Conservation (phyloP, 2,113 vertebrate genomes). For the Progne subis region DNA sequence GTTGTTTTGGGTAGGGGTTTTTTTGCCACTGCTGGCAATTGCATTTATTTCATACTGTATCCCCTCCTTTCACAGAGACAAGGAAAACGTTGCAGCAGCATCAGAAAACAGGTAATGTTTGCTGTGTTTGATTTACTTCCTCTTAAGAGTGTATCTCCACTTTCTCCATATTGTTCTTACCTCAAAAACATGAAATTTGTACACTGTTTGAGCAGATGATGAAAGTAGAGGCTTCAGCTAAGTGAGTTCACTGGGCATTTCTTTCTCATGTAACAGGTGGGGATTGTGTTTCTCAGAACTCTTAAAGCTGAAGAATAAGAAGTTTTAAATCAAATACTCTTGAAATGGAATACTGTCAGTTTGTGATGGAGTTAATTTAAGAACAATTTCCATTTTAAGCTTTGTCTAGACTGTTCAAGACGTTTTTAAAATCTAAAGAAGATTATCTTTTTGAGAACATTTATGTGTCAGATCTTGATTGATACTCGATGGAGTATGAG, state of each 20-base stretch:
- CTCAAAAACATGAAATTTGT: background rate
- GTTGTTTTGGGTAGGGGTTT: background rate
- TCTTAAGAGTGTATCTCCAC: background rate
- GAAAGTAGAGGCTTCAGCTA: background rate
- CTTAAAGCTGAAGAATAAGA: background rate
- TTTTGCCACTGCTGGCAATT: background rate
- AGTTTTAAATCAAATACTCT: background rate
- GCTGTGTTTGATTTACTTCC: background rate
- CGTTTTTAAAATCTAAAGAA: background rate
- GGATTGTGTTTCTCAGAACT: background rate
- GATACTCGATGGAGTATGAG: background rate
- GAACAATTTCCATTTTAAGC: background rate
- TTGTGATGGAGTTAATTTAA: background rate
- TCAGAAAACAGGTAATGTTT: constrained; percentile 73
- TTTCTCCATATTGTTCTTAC: background rate
- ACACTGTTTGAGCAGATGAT: background rate
- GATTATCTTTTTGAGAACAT: background rate
- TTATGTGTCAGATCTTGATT: background rate
- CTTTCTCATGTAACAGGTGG: background rate
- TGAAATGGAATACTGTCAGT: background rate
- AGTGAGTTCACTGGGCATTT: background rate
- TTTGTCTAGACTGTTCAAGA: background rate
- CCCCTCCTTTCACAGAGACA: constrained; percentile 75
- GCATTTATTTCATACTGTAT: constrained; percentile 42
- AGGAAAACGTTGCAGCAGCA: constrained; percentile 65